Percentiles rank a stretch among this genome's conserved stretches.
Conservation (phyloP, 2,797 vertebrate species). For the Pangasius mekongensis region DNA sequence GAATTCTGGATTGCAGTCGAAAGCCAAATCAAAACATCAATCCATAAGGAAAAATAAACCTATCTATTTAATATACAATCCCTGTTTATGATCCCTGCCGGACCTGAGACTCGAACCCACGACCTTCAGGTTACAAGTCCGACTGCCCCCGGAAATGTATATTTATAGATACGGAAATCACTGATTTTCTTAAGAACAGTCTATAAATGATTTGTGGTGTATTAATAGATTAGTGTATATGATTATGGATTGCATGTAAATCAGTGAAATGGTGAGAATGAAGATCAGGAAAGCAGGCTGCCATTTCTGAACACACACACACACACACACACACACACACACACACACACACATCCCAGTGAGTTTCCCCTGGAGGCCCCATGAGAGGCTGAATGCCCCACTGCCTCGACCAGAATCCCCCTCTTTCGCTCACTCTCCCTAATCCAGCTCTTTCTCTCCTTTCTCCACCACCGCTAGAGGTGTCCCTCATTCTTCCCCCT, state of each 20-base stretch:
- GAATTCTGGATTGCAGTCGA: too few species aligned
- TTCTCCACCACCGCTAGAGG: background rate
- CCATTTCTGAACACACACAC: background rate
- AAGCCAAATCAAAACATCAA: background rate
- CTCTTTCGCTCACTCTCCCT: conserved; percentile 6
- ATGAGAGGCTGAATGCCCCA: conserved; percentile 30
- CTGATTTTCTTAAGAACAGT: background rate
- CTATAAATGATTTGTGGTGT: background rate
- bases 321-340: background rate
- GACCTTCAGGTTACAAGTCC: too few species aligned
- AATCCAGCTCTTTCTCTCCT: conserved; percentile 34
- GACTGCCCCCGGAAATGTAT: too few species aligned
- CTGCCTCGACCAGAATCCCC: conserved; percentile 16
- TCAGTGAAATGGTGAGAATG: background rate
- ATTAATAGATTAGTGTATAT: background rate
- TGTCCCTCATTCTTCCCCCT: background rate
- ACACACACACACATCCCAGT: background rate
- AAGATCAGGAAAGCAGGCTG: background rate
- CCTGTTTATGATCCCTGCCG: too few species aligned
- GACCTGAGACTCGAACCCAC: too few species aligned
- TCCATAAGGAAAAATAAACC: too few species aligned
- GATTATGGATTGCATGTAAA: background rate
- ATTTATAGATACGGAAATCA: background rate
- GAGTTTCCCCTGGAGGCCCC: conserved; percentile 16
- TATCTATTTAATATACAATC: too few species aligned